Evolutionary conservation across 2,797 vertebrate genomes (phyloP).

Genomic region (Lepus oiostolus): DNA sequence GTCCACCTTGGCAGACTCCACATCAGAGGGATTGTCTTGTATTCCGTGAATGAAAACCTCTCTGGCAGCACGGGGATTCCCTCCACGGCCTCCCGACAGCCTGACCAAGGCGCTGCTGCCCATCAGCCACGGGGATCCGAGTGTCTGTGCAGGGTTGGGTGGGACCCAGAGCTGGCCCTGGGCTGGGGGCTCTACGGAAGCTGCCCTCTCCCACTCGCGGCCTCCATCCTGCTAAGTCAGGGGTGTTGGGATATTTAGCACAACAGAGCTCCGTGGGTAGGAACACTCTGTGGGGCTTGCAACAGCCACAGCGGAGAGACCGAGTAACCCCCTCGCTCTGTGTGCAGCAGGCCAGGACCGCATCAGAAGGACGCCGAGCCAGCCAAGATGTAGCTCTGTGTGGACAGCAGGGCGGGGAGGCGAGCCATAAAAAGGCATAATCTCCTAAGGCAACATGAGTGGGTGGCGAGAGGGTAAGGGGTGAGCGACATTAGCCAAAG

Average conservation of each 20-base stretch:
- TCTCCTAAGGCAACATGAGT: constrained; percentile 87
- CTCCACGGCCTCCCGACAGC: background rate
- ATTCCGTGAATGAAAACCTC: background rate
- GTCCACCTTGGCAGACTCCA: background rate
- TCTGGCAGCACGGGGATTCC: background rate
- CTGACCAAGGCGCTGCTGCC: constrained; percentile 11
- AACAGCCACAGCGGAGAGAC: constrained; percentile 82
- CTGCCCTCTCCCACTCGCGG: background rate
- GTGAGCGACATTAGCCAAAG: constrained; percentile 79
- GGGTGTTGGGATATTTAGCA: constrained; percentile 75
- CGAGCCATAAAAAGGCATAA: constrained; percentile 88
- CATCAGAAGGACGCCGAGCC: constrained; percentile 84
- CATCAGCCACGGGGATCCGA: background rate
- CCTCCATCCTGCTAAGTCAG: background rate
- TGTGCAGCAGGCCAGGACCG: constrained; percentile 85
- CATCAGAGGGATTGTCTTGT: background rate
- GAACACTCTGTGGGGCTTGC: constrained; percentile 82
- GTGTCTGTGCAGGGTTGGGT: background rate
- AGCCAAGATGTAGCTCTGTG: constrained; percentile 85
- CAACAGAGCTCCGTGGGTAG: constrained; percentile 80
- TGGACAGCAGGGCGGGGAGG: constrained; percentile 88
- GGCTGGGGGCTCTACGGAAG: background rate
- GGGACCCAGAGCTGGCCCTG: background rate
- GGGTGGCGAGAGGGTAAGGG: constrained; percentile 83
- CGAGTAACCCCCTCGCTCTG: constrained; percentile 82